Conservation (phyloP, 2,113 vertebrate genomes). For the Elachura formosa region DNA sequence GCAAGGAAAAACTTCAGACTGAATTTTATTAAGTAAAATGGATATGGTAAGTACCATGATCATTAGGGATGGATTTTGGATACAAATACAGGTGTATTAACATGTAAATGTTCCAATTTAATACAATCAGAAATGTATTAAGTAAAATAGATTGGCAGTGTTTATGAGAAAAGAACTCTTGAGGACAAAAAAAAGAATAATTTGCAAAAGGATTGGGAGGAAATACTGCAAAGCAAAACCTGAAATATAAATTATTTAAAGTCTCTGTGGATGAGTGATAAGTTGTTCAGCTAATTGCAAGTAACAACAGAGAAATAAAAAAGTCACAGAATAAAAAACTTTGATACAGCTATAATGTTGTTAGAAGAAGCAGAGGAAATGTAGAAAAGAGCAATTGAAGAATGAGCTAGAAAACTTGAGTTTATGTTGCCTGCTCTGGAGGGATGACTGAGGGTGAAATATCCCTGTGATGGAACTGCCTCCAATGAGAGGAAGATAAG, state of each 20-base stretch:
- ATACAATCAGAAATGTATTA: conserved; percentile 42
- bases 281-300: conserved; percentile 21
- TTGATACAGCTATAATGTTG: background rate
- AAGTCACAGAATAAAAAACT: background rate
- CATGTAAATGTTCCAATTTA: conserved; percentile 45
- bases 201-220: background rate
- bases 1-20: conserved; percentile 46
- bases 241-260: conserved; percentile 21
- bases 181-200: background rate
- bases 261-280: conserved; percentile 11
- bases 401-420: background rate
- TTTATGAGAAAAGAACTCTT: conserved; percentile 33
- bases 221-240: background rate
- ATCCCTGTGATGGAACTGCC: background rate
- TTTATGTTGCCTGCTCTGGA: background rate
- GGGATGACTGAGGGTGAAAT: accelerated
- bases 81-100: conserved; percentile 52
- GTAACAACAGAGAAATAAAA: background rate
- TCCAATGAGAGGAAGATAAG: background rate
- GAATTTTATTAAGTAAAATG: conserved; percentile 54
- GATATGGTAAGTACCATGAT: conserved; percentile 3
- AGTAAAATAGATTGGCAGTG: conserved; percentile 40
- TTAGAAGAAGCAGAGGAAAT: background rate
- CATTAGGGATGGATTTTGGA: conserved; percentile 29
- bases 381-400: background rate